Base-by-base conservation (phyloP, 2,888 invertebrate genomes). In the Cyaniris semiargus region DNA sequence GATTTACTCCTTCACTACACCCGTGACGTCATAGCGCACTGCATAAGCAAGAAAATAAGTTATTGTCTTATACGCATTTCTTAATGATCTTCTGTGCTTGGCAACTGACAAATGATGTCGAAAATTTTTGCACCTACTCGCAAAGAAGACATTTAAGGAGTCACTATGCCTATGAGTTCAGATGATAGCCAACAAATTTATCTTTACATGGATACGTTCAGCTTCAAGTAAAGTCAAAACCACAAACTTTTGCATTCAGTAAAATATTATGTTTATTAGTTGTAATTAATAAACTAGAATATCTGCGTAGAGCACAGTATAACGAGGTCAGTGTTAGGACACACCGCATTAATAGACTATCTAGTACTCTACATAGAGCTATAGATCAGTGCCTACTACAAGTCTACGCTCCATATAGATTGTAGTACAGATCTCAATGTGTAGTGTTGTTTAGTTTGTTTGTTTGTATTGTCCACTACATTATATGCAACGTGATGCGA, bases 311-410 rank as follows among this genome's bases (percentile, higher is more conserved):
- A 23, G 8, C 60, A 78, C 83, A 77, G 89, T 89, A 88, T 90
- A 93, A 91, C 91, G 90, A 87, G 93, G 93, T 93, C 93, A 93
- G 93, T 93, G 93, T 92, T 93, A 93, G 93, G 92, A 90, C 92
- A 88, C 91, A 86, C 88, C 89, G 91, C 91, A 90, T 88, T 92
- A 92, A 92, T 92, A 92, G 91, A 88, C 84, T 84, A 84, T 81
- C 60, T 60, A 60, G 10, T 53, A 18, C 53, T 53, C 18, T 53
- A 44, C 44, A 44, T 44, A 44, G 44, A 44, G 44, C 0, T 10
- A 53, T 53, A 53, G 15, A 53, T 53, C 53, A 18, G 53, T 53
- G n/a, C n/a, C n/a, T n/a, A 53, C 18, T 53, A 53, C 53, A 53
- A 18, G 53, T 53, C 5, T 53, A 53, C 5, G 18, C 53, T 18